phyloP scores from a whole-genome alignment of 37 sponge, comb jelly and placozoan genomes.

The Ephydatia muelleri region DNA sequence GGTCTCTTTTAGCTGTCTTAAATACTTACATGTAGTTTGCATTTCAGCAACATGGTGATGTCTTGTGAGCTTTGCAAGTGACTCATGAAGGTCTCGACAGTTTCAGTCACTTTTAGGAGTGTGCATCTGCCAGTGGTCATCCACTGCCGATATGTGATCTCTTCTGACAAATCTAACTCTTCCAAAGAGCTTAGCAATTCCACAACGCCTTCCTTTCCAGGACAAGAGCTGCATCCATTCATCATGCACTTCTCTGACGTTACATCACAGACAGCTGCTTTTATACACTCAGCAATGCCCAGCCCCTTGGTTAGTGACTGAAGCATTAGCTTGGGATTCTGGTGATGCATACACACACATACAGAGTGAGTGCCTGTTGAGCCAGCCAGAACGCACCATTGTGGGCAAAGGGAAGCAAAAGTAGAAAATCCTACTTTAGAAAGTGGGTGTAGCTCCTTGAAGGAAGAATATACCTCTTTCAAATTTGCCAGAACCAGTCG shows the following conservation, averaged over 20 bases:
- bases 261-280: not conserved
- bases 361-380: slow-evolving; percentile 48
- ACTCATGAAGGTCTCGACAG: not conserved
- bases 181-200: not conserved
- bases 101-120: not conserved
- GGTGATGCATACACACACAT: slow-evolving; percentile 39
- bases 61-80: not conserved
- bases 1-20: too few relatives aligned
- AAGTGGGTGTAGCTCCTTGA: slow-evolving; percentile 19
- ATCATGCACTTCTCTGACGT: not conserved
- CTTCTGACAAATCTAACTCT: not conserved
- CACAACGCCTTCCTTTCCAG: not conserved
- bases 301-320: not conserved
- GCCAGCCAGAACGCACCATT: slow-evolving; percentile 27
- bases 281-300: not conserved
- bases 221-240: not conserved
- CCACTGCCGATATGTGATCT: not conserved
- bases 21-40: too few relatives aligned
- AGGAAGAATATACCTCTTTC: slow-evolving; percentile 7
- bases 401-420: slow-evolving; percentile 30
- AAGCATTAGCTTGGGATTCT: slow-evolving; percentile 40
- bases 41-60: not conserved
- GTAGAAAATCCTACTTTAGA: slow-evolving; percentile 33
- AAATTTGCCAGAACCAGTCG: slow-evolving; percentile 19
- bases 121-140: not conserved